Conservation (phyloP, 1,140 invertebrate genomes). For the Camponotus floridanus region DNA sequence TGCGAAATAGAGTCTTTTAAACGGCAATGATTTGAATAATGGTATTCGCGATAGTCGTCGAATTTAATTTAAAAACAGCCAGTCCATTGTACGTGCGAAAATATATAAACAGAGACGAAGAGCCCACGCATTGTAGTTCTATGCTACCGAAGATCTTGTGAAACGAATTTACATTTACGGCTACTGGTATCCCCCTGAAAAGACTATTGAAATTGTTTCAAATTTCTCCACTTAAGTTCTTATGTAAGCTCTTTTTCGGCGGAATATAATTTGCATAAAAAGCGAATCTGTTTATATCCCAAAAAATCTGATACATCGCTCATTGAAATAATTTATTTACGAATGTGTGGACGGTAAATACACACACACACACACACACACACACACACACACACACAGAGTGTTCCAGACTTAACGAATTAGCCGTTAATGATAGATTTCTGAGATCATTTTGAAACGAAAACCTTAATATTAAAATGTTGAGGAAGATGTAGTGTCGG, state of each 20-base stretch:
- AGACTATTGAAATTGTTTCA: constrained; percentile 57
- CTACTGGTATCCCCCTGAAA: constrained; percentile 17
- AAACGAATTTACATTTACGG: constrained; percentile 71
- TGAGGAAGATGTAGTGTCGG: too few relatives aligned
- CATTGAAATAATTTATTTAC: too few relatives aligned
- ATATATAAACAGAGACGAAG: constrained; percentile 72
- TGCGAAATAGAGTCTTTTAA: constrained; percentile 36
- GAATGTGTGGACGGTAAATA: too few relatives aligned
- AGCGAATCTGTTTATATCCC: not conserved
- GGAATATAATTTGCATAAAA: constrained; percentile 12
- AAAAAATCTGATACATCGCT: too few relatives aligned
- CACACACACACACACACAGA: too few relatives aligned
- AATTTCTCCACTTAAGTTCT: constrained; percentile 39
- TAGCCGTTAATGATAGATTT: too few relatives aligned
- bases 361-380: too few relatives aligned
- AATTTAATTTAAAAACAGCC: constrained; percentile 74
- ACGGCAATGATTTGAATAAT: constrained; percentile 73
- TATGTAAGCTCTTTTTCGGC: not conserved
- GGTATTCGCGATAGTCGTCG: constrained; percentile 71
- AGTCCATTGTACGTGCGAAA: constrained; percentile 63
- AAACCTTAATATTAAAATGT: too few relatives aligned
- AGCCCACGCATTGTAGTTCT: constrained; percentile 69
- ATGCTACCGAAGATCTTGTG: constrained; percentile 61
- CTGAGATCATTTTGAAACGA: too few relatives aligned
- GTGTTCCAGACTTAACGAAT: too few relatives aligned